A percentile compares a stretch with the other conserved stretches of the same genome.
Evolutionary conservation across 2,113 vertebrate species (phyloP).

Genomic region (Rhinoptilus africanus): DNA sequence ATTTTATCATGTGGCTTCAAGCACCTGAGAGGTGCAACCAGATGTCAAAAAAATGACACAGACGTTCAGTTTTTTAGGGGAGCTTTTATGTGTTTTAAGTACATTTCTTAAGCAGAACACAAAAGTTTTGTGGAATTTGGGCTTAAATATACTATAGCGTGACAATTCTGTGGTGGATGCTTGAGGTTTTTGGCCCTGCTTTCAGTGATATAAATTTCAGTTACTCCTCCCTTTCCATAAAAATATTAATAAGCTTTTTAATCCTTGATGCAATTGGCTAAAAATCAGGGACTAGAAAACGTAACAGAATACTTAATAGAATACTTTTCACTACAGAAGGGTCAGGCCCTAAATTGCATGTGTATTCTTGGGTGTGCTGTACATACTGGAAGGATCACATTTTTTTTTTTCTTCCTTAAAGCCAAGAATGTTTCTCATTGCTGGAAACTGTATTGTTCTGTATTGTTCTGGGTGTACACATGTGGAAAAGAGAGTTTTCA

Average conservation of each 20-base stretch:
- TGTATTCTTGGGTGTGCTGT: background rate
- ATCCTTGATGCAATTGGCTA: background rate
- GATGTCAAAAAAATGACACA: background rate
- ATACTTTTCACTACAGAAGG: background rate
- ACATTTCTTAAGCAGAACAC: background rate
- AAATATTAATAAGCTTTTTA: background rate
- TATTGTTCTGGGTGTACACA: background rate
- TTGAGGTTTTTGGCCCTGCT: background rate
- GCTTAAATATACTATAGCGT: background rate
- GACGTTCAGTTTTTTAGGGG: background rate
- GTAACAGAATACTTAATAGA: background rate
- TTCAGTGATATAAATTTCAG: background rate
- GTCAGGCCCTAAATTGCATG: background rate
- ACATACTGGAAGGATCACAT: background rate
- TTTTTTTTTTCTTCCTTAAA: background rate
- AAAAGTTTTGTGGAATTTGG: background rate
- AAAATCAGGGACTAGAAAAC: background rate
- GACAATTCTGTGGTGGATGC: background rate
- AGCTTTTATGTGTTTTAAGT: background rate
- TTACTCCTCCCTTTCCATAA: conserved; percentile 4
- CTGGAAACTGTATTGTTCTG: background rate
- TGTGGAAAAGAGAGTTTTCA: background rate
- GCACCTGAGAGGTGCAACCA: background rate
- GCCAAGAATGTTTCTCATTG: background rate
- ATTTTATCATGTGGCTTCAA: background rate